phyloP scores from a whole-genome alignment of 2,113 vertebrate genomes.

The Phyllostomus discolor region DNA sequence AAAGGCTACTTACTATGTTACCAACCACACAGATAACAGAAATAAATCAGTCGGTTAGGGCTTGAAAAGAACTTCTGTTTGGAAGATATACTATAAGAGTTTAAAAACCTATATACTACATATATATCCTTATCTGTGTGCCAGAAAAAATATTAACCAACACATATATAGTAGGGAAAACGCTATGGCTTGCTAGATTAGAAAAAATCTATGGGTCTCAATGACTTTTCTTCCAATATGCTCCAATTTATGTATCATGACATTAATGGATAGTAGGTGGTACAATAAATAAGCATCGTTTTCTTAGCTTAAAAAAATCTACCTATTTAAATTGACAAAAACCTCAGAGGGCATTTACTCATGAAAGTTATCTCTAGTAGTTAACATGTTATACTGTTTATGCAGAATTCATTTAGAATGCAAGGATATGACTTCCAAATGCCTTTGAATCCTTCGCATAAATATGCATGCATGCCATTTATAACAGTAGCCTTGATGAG shows the following conservation, averaged over 20 bases:
- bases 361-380: conserved; percentile 65
- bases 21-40: conserved; percentile 3
- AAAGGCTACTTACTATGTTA: not conserved
- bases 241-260: conserved; percentile 59
- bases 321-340: conserved; percentile 75
- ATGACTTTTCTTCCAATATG: conserved; percentile 61
- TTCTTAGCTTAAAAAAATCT: conserved; percentile 65
- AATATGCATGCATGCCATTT: conserved; percentile 85
- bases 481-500: conserved; percentile 88
- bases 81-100: not conserved
- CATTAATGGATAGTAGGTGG: conserved; percentile 70
- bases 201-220: conserved; percentile 52
- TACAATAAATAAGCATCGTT: conserved; percentile 69
- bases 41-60: not conserved
- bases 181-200: conserved; percentile 47
- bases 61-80: not conserved
- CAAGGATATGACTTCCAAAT: conserved; percentile 85
- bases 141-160: conserved; percentile 44
- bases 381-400: conserved; percentile 76
- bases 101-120: conserved; percentile 7
- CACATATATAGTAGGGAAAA: not conserved
- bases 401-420: conserved; percentile 79
- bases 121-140: not conserved
- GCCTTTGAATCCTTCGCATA: conserved; percentile 86
- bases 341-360: conserved; percentile 49